Evolutionary conservation across 2,113 vertebrate genomes (phyloP).

Genomic region (Sinocyclocheilus maitianheensis): DNA sequence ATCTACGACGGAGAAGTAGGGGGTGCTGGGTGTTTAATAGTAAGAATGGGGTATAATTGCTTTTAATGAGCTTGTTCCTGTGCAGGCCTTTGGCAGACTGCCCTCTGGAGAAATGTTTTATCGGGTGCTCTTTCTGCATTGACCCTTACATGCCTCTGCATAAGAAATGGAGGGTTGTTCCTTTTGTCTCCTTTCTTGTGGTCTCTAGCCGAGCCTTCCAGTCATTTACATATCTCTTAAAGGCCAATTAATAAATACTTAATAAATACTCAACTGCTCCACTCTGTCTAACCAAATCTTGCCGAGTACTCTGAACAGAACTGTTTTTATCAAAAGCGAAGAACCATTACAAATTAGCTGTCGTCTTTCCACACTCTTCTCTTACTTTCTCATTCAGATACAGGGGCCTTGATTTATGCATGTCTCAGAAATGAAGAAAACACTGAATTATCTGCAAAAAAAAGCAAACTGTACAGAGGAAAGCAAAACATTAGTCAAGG

Average conservation of each 20-base stretch:
- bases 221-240: constrained; percentile 77
- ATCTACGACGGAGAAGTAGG: constrained; percentile 43
- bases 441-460: constrained; percentile 22
- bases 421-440: constrained; percentile 56
- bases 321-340: constrained; percentile 75
- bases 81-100: constrained; percentile 69
- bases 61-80: constrained; percentile 80
- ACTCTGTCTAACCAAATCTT: constrained; percentile 74
- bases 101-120: constrained; percentile 70
- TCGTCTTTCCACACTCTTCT: constrained; percentile 60
- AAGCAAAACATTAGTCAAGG: constrained; percentile 26
- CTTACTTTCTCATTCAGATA: constrained; percentile 59
- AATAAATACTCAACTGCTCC: constrained; percentile 77
- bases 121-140: constrained; percentile 71
- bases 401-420: constrained; percentile 58
- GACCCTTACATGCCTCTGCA: constrained; percentile 75
- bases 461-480: constrained; percentile 48
- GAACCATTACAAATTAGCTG: constrained; percentile 71
- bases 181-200: constrained; percentile 75
- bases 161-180: constrained; percentile 74
- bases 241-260: constrained; percentile 45
- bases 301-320: constrained; percentile 75
- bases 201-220: constrained; percentile 67
- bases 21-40: constrained; percentile 69
- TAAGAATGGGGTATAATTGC: constrained; percentile 75